Evolutionary conservation across 2,797 vertebrate species (phyloP).

Genomic region (Paratrypauchen microcephalus): DNA sequence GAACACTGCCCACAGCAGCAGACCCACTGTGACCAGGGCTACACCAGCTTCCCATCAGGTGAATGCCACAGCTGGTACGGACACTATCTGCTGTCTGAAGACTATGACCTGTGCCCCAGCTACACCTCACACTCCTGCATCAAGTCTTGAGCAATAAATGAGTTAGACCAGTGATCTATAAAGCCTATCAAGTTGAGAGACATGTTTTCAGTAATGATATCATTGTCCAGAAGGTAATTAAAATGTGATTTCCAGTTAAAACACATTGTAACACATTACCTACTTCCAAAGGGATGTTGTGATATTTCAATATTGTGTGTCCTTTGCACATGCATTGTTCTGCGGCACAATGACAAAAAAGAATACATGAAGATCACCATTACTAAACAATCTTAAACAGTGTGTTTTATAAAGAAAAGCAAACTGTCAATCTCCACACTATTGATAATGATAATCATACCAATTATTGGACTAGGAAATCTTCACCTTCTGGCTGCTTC

Average conservation of each 20-base stretch:
- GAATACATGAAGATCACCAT: not conserved
- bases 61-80: constrained; percentile 84
- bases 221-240: not conserved
- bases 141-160: constrained; percentile 55
- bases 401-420: too few species aligned
- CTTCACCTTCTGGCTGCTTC: not conserved
- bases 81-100: constrained; percentile 77
- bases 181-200: not conserved
- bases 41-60: constrained; percentile 56
- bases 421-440: not conserved
- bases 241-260: too few species aligned
- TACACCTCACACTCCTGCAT: constrained; percentile 60
- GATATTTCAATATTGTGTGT: too few species aligned
- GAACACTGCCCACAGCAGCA: constrained; percentile 51
- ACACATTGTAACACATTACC: not conserved
- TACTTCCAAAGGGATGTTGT: not conserved
- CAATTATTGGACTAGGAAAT: not conserved
- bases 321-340: too few species aligned
- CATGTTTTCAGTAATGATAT: not conserved
- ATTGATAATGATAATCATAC: not conserved
- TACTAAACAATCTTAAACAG: not conserved
- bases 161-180: not conserved
- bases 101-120: constrained; percentile 74
- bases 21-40: constrained; percentile 63
- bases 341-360: too few species aligned